Conservation (phyloP, 2,113 vertebrate species). For the Grallaria varia region DNA sequence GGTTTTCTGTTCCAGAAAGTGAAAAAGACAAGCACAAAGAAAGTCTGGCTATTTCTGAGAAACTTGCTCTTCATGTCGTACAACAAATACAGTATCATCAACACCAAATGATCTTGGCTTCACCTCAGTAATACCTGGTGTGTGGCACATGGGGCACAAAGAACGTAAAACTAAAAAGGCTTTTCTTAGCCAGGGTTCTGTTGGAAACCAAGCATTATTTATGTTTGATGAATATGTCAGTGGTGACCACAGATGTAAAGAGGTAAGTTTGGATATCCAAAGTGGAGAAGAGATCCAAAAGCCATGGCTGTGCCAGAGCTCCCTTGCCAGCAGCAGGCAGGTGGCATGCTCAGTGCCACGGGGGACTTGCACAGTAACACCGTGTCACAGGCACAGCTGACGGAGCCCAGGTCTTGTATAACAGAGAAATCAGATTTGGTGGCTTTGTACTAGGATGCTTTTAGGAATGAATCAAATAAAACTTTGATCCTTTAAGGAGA, state of each 20-base stretch:
- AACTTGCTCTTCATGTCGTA: not conserved
- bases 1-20: not conserved
- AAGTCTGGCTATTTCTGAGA: not conserved
- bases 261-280: not conserved
- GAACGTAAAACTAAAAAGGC: no score
- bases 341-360: accelerated
- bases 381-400: not conserved
- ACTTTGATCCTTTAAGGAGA: not conserved
- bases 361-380: not conserved
- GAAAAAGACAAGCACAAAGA: not conserved
- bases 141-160: no score
- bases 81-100: not conserved
- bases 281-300: not conserved
- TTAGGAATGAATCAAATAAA: not conserved
- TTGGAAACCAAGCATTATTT: not conserved
- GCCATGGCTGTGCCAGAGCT: not conserved
- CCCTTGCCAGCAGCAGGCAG: not conserved
- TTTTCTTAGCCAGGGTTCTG: no score
- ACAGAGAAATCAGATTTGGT: not conserved
- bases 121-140: not conserved
- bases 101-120: not conserved
- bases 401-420: not conserved
- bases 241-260: not conserved
- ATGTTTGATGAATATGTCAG: not conserved
- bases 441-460: constrained; percentile 1